phyloP scores from a whole-genome alignment of 2,888 invertebrate species.

The Apotomis capreana region DNA sequence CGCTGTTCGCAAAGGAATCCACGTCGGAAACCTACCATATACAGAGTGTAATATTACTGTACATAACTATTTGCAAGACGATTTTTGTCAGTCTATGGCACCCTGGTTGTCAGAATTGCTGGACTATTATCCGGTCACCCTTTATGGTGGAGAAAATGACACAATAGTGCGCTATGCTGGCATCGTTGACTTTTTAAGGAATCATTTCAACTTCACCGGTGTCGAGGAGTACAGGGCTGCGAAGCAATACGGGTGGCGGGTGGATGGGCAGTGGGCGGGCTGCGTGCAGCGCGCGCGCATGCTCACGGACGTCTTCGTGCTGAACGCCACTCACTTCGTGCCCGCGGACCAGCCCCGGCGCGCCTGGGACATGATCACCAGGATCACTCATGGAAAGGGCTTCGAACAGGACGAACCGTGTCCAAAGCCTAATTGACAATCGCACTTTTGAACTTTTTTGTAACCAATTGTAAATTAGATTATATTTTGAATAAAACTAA shows the following conservation, averaged over 20 bases:
- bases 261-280: slow-evolving; percentile 84
- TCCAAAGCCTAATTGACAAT: not conserved
- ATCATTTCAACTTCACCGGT: slow-evolving; percentile 81
- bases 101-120: slow-evolving; percentile 84
- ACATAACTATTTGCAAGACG: slow-evolving; percentile 80
- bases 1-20: slow-evolving; percentile 86
- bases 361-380: slow-evolving; percentile 74
- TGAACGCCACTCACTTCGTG: slow-evolving; percentile 88
- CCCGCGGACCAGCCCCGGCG: slow-evolving; percentile 87
- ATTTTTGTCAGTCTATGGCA: slow-evolving; percentile 88
- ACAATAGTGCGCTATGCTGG: slow-evolving; percentile 91
- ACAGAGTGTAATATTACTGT: slow-evolving; percentile 77
- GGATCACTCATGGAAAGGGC: not conserved
- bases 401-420: not conserved
- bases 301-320: slow-evolving; percentile 84
- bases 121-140: slow-evolving; percentile 83
- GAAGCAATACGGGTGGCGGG: slow-evolving; percentile 82
- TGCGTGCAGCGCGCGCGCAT: slow-evolving; percentile 84
- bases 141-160: slow-evolving; percentile 92
- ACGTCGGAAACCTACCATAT: slow-evolving; percentile 88
- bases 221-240: slow-evolving; percentile 82
- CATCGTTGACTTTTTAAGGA: slow-evolving; percentile 87
- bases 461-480: no score
- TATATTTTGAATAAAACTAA: no score
- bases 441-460: not conserved